Evolutionary conservation across 2,888 invertebrate genomes (phyloP).

Genomic region (Biston stratarius): DNA sequence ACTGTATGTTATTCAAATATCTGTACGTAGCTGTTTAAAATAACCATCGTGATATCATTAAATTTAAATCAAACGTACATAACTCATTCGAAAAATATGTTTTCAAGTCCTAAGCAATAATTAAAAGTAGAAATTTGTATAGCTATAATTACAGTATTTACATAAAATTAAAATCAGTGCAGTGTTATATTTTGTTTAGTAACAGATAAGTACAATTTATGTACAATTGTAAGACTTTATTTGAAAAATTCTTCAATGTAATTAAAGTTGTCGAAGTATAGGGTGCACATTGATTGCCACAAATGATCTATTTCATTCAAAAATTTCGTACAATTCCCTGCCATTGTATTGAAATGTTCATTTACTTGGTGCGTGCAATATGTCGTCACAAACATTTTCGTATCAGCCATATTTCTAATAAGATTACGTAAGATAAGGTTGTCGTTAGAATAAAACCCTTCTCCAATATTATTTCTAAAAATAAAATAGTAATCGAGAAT

Average conservation of each 20-base stretch:
- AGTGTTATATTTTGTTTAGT: neutral
- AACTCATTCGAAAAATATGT: constrained; percentile 45
- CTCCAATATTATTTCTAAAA: constrained; percentile 74
- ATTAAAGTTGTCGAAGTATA: constrained; percentile 13
- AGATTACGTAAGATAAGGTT: constrained; percentile 76
- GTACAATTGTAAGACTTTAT: constrained; percentile 13
- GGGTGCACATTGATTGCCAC: neutral
- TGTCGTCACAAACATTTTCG: constrained; percentile 52
- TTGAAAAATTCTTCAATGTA: constrained; percentile 1
- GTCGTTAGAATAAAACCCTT: constrained; percentile 77
- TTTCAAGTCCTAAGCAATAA: constrained; percentile 34
- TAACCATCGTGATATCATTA: constrained; percentile 77
- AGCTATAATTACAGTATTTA: constrained; percentile 2
- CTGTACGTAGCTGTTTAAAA: constrained; percentile 57
- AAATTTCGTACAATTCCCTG: constrained; percentile 42
- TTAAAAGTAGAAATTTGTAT: constrained; percentile 30
- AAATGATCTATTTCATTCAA: neutral
- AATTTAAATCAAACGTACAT: constrained; percentile 61
- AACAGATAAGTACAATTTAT: constrained; percentile 19
- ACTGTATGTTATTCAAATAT: constrained; percentile 66
- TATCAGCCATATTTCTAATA: constrained; percentile 63
- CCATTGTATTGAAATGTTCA: constrained; percentile 51
- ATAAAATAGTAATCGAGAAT: constrained; percentile 67
- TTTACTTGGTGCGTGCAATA: constrained; percentile 65
- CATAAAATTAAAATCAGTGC: neutral